Evolutionary conservation across 2,888 invertebrate species (phyloP), one percentile per base, ranked within the genome.

Genomic region (Sclerodermus sp.): DNA sequence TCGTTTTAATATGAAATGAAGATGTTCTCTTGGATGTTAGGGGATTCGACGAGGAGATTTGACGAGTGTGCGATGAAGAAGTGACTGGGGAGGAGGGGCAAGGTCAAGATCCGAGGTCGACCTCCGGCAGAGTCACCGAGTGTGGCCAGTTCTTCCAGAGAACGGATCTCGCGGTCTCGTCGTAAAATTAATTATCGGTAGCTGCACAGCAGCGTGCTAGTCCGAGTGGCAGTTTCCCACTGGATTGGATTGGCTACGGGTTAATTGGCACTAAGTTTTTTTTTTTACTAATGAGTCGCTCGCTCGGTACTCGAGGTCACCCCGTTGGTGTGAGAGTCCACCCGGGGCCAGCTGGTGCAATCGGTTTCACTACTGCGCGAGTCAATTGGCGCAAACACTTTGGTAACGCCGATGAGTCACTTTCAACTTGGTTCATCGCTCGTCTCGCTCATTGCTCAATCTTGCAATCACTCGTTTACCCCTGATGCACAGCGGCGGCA

Each of bases 361-460:
- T 36, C 16, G 18, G 39, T 10, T 45, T 40, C 45, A 15, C 32
- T 39, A n/a, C n/a, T n/a, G n/a, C n/a, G n/a, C n/a, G n/a, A n/a
- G n/a, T n/a, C n/a, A n/a, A 34, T 39, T 41, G 37, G 29, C 14
- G 29, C 13, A n/a, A 34, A 1, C 29, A 34, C n/a, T n/a, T n/a
- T n/a, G n/a, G n/a, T 32, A 29, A 36, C 46, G 51, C 51, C 46
- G 54, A 53, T 55, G 51, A 58, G 57, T 62, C 62, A 64, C 40
- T 57, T 55, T 60, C 36, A 49, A 46, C 47, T 40, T 47, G 54
- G 61, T 60, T 66, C 62, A 64, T 62, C 52, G 65, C 41, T 57
- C 60, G 57, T 64, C 51, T 57, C 55, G 55, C 49, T 49, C 52
- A 50, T 58, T 62, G 61, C 52, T 55, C 53, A 55, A 54, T 51